A percentile compares a stretch with the other conserved stretches of the same genome.
These are phyloP conservation scores for Drosophila atripex DNA, from an alignment of 2,888 invertebrate species.

Conservation along the genomic window DNA sequence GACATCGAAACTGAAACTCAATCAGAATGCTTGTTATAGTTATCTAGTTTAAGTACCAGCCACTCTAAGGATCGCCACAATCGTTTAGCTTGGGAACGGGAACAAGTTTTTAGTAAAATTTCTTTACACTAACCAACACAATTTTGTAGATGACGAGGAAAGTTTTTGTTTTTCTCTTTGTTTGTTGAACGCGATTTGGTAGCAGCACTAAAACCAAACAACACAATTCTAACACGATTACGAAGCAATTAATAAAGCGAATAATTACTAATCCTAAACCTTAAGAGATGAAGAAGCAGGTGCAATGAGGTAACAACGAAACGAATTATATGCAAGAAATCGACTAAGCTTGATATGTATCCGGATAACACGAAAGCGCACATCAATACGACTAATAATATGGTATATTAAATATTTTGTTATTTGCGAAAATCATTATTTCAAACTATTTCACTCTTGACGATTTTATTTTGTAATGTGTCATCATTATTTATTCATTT, in stretches of 20 bases:
- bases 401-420: constrained; percentile 36
- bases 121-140: constrained; percentile 50
- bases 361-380: constrained; percentile 76
- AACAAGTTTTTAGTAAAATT: constrained; percentile 69
- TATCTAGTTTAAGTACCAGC: constrained; percentile 68
- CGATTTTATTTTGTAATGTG: constrained; percentile 46
- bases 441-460: constrained; percentile 29
- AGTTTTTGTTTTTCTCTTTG: constrained; percentile 34
- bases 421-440: constrained; percentile 42
- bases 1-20: constrained; percentile 43
- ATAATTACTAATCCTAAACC: constrained; percentile 68
- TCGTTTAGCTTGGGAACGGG: constrained; percentile 61
- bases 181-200: constrained; percentile 75
- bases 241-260: constrained; percentile 65
- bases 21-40: constrained; percentile 48
- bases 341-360: constrained; percentile 65
- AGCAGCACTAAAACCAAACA: constrained; percentile 70
- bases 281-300: constrained; percentile 50
- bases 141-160: constrained; percentile 56
- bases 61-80: constrained; percentile 56
- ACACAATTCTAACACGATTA: constrained; percentile 53
- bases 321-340: constrained; percentile 51
- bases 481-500: constrained; percentile 59
- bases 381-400: constrained; percentile 62
- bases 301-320: constrained; percentile 74